Conservation (phyloP, 1,140 invertebrate genomes). For the Episyrphus balteatus region DNA sequence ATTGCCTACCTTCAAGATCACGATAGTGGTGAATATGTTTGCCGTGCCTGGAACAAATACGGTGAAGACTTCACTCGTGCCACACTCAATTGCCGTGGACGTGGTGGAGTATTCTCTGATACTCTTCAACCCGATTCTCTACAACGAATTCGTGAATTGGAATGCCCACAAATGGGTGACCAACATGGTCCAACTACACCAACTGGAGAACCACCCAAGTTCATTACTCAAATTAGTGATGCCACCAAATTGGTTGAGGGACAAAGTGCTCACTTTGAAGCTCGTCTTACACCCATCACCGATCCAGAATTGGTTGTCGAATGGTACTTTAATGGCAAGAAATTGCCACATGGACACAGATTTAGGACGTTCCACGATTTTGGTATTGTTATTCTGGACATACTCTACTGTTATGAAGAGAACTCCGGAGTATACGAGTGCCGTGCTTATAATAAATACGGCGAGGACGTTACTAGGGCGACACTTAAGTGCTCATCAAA, state of each 20-base stretch:
- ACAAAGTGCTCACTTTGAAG: slow-evolving; percentile 90
- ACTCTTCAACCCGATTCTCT: slow-evolving; percentile 89
- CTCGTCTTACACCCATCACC: slow-evolving; percentile 74
- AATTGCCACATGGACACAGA: slow-evolving; percentile 81
- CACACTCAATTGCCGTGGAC: slow-evolving; percentile 68
- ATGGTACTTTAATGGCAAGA: slow-evolving; percentile 91
- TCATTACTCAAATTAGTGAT: slow-evolving; percentile 76
- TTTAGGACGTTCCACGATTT: slow-evolving; percentile 96
- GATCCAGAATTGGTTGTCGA: slow-evolving; percentile 90
- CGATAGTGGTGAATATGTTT: slow-evolving; percentile 87
- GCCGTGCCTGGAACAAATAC: slow-evolving; percentile 78
- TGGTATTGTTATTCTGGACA: slow-evolving; percentile 91
- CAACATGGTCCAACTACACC: slow-evolving; percentile 48
- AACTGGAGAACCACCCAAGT: slow-evolving; percentile 76
- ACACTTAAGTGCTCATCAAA: slow-evolving; percentile 79
- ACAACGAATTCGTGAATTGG: slow-evolving; percentile 79
- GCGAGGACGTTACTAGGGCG: slow-evolving; percentile 78
- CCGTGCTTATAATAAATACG: slow-evolving; percentile 81
- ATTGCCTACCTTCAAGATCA: slow-evolving; percentile 89
- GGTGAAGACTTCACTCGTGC: slow-evolving; percentile 81
- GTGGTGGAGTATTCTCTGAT: slow-evolving; percentile 83
- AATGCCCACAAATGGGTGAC: slow-evolving; percentile 42
- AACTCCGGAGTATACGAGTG: slow-evolving; percentile 91
- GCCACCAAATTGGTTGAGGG: slow-evolving; percentile 78
- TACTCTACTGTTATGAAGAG: slow-evolving; percentile 93